These are phyloP conservation scores for Plagiodera versicolora DNA, from an alignment of 2,888 invertebrate species.

Conservation along the genomic window DNA sequence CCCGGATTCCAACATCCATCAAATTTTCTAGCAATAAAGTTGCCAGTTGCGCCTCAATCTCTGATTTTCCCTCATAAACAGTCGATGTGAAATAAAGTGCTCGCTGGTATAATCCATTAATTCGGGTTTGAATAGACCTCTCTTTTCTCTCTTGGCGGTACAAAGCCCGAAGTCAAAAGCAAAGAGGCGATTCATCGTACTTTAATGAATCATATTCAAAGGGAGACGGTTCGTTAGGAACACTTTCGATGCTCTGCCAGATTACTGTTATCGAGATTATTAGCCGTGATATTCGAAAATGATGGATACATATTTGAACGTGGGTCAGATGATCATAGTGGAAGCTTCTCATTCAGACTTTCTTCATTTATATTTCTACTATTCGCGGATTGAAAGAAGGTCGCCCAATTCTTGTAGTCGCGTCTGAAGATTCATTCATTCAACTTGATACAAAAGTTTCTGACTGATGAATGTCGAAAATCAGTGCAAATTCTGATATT, in stretches of 20 bases:
- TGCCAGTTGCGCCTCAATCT: not conserved
- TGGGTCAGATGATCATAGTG: no score
- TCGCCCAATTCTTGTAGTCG: no score
- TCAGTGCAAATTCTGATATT: no score
- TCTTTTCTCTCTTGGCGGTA: constrained; percentile 21
- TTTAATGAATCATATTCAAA: constrained; percentile 32
- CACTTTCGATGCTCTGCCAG: constrained; percentile 22
- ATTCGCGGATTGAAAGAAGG: no score
- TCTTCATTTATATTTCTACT: no score
- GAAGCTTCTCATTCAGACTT: no score
- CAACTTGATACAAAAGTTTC: no score
- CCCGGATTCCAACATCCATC: no score
- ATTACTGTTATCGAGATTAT: not conserved
- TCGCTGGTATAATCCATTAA: constrained; percentile 32
- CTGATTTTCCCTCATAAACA: constrained; percentile 19
- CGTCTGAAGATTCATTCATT: no score
- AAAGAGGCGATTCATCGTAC: constrained; percentile 30
- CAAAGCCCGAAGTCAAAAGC: constrained; percentile 31
- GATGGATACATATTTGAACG: not conserved
- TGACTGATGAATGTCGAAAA: no score
- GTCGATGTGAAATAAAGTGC: constrained; percentile 24
- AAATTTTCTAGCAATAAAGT: not conserved
- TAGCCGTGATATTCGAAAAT: no score
- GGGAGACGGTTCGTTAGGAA: constrained; percentile 21
- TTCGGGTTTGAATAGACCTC: constrained; percentile 29